Evolutionary conservation across 2,797 vertebrate species (phyloP), one percentile per base, ranked within the genome.

Genomic region (Taenioides sp.): DNA sequence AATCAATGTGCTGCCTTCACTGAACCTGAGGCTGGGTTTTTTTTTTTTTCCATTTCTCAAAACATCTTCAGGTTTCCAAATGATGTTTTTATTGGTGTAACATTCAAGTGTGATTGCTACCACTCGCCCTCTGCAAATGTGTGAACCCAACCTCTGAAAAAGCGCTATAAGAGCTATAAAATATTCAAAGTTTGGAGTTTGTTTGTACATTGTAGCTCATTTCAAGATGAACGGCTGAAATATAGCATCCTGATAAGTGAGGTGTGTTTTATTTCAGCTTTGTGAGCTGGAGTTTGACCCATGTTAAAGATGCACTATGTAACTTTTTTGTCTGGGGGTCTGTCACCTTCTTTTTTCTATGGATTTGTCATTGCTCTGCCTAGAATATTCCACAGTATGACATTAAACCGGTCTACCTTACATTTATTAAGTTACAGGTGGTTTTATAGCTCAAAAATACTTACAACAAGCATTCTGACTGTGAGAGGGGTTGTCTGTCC

Each of bases 1-100:
- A 43, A 64, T 64, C 37, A 14, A 47, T 64, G 62, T 3, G 10
- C 14, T 43, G 62, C 62, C 62, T 64, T 64, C 62, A 3, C 34
- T 25, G 34, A 64, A 64, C 62, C 37, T 47, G 34, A 14, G 37
- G 12, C 62, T 47, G 43, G 4, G 22, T 4, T 27, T 7, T 50
- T 9, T 3, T 23, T 43, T 4, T 27, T 16, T 65, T 50, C 27
- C 9, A 31, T 3, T 52, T 66, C 27, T 50, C 23, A 14, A 28
- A 17, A 65, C 64, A 52, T 7, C 1, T 7, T 50, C 64, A 50
- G 43, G 47, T 65, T 65, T 50, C 47, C 23, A 52, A 47, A 28
- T 65, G 16, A 50, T 50, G 47, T 65, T 65, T 65, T 27, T 31
- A 66, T 52, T 31, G 65, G 47, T 34, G 27, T 52, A 65, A 27